Evolutionary conservation across 2,797 vertebrate species (phyloP), one percentile per base, ranked within the genome.

Genomic region (Silurus aristotelis): DNA sequence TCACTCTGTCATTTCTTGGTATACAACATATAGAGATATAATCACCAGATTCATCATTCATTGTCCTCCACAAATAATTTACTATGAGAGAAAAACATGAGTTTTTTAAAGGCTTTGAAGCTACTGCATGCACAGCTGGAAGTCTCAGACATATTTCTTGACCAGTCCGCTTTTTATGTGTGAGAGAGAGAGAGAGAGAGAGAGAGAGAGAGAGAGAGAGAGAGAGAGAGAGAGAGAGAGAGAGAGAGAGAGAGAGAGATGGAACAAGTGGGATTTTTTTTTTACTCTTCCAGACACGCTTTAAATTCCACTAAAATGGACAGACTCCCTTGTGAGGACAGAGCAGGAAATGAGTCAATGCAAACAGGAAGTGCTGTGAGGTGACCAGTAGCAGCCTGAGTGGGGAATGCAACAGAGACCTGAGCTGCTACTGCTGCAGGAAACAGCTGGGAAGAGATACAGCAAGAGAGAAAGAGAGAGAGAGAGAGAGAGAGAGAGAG

Each of bases 361-460:
- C 88, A 88, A 92, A 93, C 91, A 94, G 94, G 92, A 95, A 93
- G 90, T 92, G 92, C 91, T 93, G 92, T 89, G 91, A 92, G 93
- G 93, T 93, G 94, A 93, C 90, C 90, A 91, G 92, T 94, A 93
- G 93, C 92, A 83, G 81, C 88, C 86, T 88, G 75, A 85, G 85
- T 89, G 82, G 78, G 68, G 83, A 85, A 92, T 91, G 85, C 89
- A 88, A 92, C 89, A 91, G 89, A 91, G 87, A 91, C 88, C 88
- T 88, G 85, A 79, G 91, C 89, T 89, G 90, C 92, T 94, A 89
- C 93, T 93, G 92, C 91, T 95, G 92, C 93, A 95, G 93, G 95
- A 96, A 96, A 94, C 94, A 96, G 94, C 95, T 96, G 94, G 93
- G 90, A 85, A 87, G 91, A 92, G 87, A 70, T 86, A 91, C 90